Percentiles rank a stretch among this genome's conserved stretches.
phyloP scores from a whole-genome alignment of 23 tunicate genomes.

The Botrylloides violaceus region DNA sequence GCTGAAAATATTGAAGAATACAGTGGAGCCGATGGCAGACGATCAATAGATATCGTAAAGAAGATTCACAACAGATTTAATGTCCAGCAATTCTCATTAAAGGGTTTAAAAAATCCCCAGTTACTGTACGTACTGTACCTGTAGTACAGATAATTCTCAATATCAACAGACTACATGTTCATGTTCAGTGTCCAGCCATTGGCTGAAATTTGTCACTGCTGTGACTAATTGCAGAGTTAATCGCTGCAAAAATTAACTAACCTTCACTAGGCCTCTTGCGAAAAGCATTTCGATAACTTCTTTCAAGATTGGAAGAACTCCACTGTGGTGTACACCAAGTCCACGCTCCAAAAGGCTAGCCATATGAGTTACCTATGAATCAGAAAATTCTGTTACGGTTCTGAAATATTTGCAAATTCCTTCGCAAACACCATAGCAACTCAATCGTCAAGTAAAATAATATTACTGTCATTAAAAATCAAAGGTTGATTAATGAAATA shows the following conservation, averaged over 20 bases:
- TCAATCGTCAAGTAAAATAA: neutral
- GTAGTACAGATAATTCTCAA: too few species aligned
- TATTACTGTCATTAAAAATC: neutral
- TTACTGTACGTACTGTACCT: too few species aligned
- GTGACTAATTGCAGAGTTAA: neutral
- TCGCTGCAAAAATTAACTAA: slow-evolving; percentile 3
- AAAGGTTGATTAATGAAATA: neutral
- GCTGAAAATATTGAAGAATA: slow-evolving; percentile 37
- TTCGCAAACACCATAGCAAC: neutral
- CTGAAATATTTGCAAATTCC: neutral
- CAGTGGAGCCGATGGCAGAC: too few species aligned
- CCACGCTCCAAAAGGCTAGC: slow-evolving; percentile 50
- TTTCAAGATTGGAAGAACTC: slow-evolving; percentile 87
- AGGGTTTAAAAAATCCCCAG: too few species aligned
- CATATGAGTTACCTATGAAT: slow-evolving; percentile 68
- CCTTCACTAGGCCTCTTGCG: slow-evolving; percentile 92
- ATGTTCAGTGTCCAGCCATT: too few species aligned
- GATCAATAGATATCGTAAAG: too few species aligned
- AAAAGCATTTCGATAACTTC: slow-evolving; percentile 96
- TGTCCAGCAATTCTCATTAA: too few species aligned
- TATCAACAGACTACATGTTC: too few species aligned
- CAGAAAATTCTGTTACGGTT: too few species aligned
- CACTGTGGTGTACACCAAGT: slow-evolving; percentile 94
- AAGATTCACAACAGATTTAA: too few species aligned
- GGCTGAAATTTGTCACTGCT: too few species aligned